phyloP scores from a whole-genome alignment of 1,140 invertebrate genomes.

The Amphibalanus amphitrite region DNA sequence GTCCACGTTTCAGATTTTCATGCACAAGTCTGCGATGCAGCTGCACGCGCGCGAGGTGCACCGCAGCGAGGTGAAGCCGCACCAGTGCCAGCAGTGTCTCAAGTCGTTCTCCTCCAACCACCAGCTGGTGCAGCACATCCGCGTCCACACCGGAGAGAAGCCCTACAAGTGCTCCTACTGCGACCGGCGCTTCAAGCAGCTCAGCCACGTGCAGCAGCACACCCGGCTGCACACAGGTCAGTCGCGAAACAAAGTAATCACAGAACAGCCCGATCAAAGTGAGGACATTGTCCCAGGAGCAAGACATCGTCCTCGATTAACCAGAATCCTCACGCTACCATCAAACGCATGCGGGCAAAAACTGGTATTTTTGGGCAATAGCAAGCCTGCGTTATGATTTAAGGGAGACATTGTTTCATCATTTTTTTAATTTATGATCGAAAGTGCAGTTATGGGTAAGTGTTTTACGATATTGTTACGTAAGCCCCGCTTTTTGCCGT shows the following conservation, averaged over 20 bases:
- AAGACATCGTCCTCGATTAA: too few relatives aligned
- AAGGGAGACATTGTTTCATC: too few relatives aligned
- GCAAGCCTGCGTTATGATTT: too few relatives aligned
- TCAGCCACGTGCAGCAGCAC: conserved; percentile 86
- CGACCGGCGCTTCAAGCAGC: conserved; percentile 81
- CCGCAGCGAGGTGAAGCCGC: conserved; percentile 49
- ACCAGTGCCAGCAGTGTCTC: conserved; percentile 91
- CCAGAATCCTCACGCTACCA: too few relatives aligned
- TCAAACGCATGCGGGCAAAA: too few relatives aligned
- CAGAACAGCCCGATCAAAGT: too few relatives aligned
- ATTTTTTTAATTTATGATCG: too few relatives aligned
- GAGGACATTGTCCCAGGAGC: too few relatives aligned
- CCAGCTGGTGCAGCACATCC: conserved; percentile 87
- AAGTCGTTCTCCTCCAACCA: conserved; percentile 94
- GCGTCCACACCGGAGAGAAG: conserved; percentile 83
- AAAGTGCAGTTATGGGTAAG: too few relatives aligned
- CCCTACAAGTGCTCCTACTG: conserved; percentile 93
- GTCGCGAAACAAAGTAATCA: conserved; percentile 22
- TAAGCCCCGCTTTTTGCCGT: too few relatives aligned
- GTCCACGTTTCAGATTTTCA: conserved; percentile 68
- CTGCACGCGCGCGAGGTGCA: conserved; percentile 64
- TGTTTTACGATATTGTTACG: too few relatives aligned
- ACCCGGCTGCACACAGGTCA: conserved; percentile 84
- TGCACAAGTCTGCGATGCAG: conserved; percentile 92
- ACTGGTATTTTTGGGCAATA: too few relatives aligned